Evolutionary conservation across 2,113 vertebrate species (phyloP).

Genomic region (Dolichallabes microphthalmus): DNA sequence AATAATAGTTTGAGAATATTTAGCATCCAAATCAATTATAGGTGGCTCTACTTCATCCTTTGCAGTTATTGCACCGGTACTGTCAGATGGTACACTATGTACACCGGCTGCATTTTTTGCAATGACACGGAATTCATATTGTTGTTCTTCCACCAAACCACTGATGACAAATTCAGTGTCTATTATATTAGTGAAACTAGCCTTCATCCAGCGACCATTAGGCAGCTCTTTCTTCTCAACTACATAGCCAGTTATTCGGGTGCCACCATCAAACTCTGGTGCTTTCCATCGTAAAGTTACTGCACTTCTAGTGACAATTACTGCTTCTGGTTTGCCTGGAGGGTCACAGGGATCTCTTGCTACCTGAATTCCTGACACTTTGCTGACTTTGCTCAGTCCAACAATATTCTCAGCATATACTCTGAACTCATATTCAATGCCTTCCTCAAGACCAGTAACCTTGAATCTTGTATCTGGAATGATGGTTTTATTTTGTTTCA

Average conservation of each 20-base stretch:
- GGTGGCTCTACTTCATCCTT: constrained; percentile 96
- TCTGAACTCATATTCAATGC: constrained; percentile 97
- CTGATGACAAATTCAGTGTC: constrained; percentile 93
- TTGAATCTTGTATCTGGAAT: constrained; percentile 91
- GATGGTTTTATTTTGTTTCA: constrained; percentile 89
- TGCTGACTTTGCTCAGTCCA: constrained; percentile 89
- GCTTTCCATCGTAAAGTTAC: constrained; percentile 93
- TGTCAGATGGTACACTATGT: constrained; percentile 88
- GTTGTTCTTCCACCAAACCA: constrained; percentile 87
- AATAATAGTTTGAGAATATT: constrained; percentile 85
- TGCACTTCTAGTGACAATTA: constrained; percentile 90
- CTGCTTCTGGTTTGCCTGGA: constrained; percentile 89
- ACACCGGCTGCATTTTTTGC: constrained; percentile 92
- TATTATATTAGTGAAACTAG: constrained; percentile 91
- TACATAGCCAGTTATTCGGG: constrained; percentile 91
- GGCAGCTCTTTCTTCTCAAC: constrained; percentile 91
- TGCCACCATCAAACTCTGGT: constrained; percentile 89
- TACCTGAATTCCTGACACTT: constrained; percentile 85
- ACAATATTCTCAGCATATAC: constrained; percentile 97
- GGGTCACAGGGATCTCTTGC: constrained; percentile 94
- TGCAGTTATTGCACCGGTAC: constrained; percentile 90
- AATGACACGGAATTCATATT: constrained; percentile 95
- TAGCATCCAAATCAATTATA: constrained; percentile 88
- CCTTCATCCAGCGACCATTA: constrained; percentile 97
- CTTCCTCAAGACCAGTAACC: constrained; percentile 87